Evolutionary conservation across 2,113 vertebrate genomes (phyloP).

Genomic region (Siniperca knerii): DNA sequence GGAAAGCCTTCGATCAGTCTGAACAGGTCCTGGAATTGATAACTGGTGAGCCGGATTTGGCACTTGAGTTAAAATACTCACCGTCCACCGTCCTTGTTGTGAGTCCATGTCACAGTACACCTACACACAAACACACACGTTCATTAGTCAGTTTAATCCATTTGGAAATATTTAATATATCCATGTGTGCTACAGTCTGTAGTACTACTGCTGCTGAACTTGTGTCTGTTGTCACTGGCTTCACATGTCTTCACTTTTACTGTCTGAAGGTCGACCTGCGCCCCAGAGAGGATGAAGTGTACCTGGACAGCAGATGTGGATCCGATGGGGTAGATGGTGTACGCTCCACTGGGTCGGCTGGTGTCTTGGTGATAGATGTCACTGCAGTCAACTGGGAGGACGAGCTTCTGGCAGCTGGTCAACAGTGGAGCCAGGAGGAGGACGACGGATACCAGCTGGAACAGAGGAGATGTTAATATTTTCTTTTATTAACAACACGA

Average conservation of each 20-base stretch:
- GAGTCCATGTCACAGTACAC: constrained; percentile 12
- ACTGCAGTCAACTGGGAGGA: constrained; percentile 16
- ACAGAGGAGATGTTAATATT: background rate
- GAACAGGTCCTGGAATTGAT: too few relatives aligned
- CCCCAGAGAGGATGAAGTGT: background rate
- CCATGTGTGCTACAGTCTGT: too few relatives aligned
- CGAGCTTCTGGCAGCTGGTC: background rate
- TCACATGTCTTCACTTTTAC: too few relatives aligned
- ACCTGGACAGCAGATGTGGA: constrained; percentile 35
- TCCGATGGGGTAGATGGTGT: constrained; percentile 43
- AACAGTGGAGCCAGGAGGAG: constrained; percentile 14
- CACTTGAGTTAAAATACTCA: too few relatives aligned
- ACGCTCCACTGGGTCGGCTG: constrained; percentile 21
- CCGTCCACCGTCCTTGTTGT: too few relatives aligned
- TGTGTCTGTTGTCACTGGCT: background rate
- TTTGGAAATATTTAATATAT: too few relatives aligned
- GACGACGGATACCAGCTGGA: background rate
- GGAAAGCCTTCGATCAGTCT: too few relatives aligned
- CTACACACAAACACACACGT: constrained; percentile 7
- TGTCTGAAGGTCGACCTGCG: background rate
- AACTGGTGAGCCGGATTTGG: too few relatives aligned
- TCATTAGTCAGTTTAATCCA: background rate
- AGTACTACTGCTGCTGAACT: too few relatives aligned
- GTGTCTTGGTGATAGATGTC: background rate
- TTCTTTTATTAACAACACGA: too few relatives aligned